phyloP scores from a whole-genome alignment of 2,797 vertebrate species.

The Gephyroberyx darwinii region DNA sequence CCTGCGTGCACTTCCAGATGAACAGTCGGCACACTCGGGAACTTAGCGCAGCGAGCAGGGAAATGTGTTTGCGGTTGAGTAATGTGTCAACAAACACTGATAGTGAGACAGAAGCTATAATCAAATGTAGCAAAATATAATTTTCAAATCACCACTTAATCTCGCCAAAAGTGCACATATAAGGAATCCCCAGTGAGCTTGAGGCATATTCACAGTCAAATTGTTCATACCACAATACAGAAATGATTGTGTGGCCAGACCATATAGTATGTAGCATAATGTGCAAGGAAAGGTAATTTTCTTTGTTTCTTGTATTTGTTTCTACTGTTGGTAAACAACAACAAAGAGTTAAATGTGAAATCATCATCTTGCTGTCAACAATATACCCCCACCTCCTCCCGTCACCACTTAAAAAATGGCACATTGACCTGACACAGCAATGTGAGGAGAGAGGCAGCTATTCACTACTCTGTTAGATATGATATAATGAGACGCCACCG shows the following conservation, averaged over 20 bases:
- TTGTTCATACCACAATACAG: background rate
- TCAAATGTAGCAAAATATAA: background rate
- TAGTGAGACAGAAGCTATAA: background rate
- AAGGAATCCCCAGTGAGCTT: conserved; percentile 4
- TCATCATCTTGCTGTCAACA: conserved; percentile 73
- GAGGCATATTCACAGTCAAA: conserved; percentile 1
- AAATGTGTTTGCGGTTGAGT: conserved; percentile 8
- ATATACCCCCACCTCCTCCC: conserved; percentile 54
- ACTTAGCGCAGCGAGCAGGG: background rate
- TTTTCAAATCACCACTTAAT: background rate
- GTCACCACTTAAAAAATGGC: conserved; percentile 79
- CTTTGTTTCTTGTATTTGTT: conserved; percentile 52
- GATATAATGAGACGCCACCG: conserved; percentile 81
- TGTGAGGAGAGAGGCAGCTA: conserved; percentile 75
- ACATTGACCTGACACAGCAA: conserved; percentile 82
- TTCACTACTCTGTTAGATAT: conserved; percentile 82
- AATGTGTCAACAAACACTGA: background rate
- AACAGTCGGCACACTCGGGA: background rate
- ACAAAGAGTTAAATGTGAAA: conserved; percentile 74
- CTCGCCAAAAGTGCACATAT: background rate
- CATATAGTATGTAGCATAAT: conserved; percentile 24
- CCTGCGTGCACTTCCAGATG: background rate
- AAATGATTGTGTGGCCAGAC: background rate
- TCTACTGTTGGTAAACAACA: conserved; percentile 69
- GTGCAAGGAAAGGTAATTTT: conserved; percentile 37